Evolutionary conservation across 2,888 invertebrate species (phyloP).

Genomic region (Limnephilus rhombicus): DNA sequence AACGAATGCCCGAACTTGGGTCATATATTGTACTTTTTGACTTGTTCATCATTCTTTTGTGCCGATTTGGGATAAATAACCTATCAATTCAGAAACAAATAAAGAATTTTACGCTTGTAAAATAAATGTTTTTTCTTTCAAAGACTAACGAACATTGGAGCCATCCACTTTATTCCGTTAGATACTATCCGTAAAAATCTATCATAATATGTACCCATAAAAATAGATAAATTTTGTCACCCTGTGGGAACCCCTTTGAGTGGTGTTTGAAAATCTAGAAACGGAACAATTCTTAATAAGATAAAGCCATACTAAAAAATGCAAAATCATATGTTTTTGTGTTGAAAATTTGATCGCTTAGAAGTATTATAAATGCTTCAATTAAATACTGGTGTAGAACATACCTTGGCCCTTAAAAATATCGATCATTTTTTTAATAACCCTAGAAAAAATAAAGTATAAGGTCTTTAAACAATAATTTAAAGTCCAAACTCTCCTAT

Average conservation of each 20-base stretch:
- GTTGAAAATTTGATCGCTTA: too few species aligned
- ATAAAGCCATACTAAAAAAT: too few species aligned
- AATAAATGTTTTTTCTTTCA: neutral
- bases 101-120: neutral
- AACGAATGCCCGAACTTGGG: neutral
- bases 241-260: neutral
- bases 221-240: neutral
- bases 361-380: too few species aligned
- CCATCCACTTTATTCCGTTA: neutral
- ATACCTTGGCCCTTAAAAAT: too few species aligned
- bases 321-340: too few species aligned
- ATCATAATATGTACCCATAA: neutral
- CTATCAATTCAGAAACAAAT: neutral
- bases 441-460: too few species aligned
- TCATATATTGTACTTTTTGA: constrained; percentile 25
- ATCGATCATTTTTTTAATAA: too few species aligned
- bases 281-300: neutral
- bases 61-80: neutral
- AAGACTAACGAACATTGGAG: neutral
- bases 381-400: too few species aligned
- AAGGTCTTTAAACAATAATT: too few species aligned
- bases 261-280: neutral
- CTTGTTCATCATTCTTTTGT: neutral
- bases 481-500: too few species aligned
- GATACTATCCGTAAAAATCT: too few species aligned